These are phyloP conservation scores for Aphidius colemani DNA, from an alignment of 2,888 invertebrate genomes.

Conservation along the genomic window DNA sequence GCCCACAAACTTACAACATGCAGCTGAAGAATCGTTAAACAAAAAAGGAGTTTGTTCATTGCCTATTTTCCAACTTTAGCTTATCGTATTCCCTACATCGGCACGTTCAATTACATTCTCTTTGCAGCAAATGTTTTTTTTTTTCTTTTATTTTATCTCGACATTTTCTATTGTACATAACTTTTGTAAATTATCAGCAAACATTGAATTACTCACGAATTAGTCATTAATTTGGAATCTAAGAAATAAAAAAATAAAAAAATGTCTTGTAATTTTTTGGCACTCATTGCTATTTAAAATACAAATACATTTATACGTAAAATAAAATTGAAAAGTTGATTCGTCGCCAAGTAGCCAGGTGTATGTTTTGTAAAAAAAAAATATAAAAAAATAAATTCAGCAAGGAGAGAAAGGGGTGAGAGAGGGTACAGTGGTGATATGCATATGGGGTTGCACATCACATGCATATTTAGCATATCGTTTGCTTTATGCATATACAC, in stretches of 20 bases:
- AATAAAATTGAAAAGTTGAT: conserved; percentile 10
- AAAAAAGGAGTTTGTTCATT: background rate
- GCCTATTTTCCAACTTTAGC: conserved; percentile 7
- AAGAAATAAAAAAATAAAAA: no score
- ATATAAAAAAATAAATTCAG: background rate
- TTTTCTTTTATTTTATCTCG: no score
- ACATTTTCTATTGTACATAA: no score
- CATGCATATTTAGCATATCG: conserved; percentile 26
- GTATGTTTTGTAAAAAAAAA: conserved; percentile 3
- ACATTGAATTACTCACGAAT: no score
- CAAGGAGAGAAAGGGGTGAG: conserved; percentile 20
- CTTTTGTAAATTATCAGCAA: no score
- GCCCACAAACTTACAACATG: conserved; percentile 18
- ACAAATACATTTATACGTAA: no score
- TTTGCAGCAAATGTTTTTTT: no score
- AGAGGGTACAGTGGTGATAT: conserved; percentile 12
- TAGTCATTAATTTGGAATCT: no score
- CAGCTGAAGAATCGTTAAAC: background rate
- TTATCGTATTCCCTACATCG: conserved; percentile 27
- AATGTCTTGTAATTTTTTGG: no score
- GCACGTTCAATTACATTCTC: conserved; percentile 29
- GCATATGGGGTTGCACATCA: conserved; percentile 20
- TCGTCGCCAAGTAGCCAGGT: conserved; percentile 25
- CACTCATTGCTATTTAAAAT: no score
- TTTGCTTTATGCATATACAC: conserved; percentile 28